phyloP scores from a whole-genome alignment of 2,113 vertebrate genomes.

The Trogon melanurus region DNA sequence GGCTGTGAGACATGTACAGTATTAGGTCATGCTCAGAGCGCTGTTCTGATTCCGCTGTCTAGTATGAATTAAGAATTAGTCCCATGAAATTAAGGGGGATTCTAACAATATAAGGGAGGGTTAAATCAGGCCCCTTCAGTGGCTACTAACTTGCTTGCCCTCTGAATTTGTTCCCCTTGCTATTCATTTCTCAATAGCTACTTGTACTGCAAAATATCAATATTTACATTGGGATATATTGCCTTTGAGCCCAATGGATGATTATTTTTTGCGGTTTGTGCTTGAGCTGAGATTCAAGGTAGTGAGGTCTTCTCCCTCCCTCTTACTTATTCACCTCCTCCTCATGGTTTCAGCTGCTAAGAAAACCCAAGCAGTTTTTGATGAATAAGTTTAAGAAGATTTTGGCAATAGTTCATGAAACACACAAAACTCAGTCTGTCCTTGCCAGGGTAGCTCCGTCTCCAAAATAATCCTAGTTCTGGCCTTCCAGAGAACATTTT shows the following conservation, averaged over 20 bases:
- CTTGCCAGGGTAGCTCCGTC: not conserved
- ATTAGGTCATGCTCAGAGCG: not conserved
- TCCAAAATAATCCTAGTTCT: constrained; percentile 4
- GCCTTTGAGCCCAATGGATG: constrained; percentile 22
- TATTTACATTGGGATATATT: constrained; percentile 27
- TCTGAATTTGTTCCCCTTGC: constrained; percentile 46
- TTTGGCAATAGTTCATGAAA: not conserved
- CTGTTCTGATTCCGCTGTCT: not conserved
- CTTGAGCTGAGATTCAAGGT: constrained; percentile 31
- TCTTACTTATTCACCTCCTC: not conserved
- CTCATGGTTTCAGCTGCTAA: not conserved
- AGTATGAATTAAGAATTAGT: not conserved
- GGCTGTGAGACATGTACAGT: not conserved
- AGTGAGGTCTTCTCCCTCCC: not conserved
- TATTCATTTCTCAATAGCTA: constrained; percentile 68
- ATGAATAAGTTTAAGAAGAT: not conserved
- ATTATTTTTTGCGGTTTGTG: constrained; percentile 51
- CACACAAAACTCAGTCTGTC: not conserved
- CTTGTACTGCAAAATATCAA: constrained; percentile 55
- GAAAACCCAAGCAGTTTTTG: not conserved
- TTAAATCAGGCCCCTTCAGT: not conserved
- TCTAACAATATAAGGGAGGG: not conserved
- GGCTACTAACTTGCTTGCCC: constrained; percentile 51
- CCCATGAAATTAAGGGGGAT: not conserved
- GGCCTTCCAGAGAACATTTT: not conserved